Evolutionary conservation across 2,888 invertebrate genomes (phyloP).

Genomic region (Masnerella sp.): DNA sequence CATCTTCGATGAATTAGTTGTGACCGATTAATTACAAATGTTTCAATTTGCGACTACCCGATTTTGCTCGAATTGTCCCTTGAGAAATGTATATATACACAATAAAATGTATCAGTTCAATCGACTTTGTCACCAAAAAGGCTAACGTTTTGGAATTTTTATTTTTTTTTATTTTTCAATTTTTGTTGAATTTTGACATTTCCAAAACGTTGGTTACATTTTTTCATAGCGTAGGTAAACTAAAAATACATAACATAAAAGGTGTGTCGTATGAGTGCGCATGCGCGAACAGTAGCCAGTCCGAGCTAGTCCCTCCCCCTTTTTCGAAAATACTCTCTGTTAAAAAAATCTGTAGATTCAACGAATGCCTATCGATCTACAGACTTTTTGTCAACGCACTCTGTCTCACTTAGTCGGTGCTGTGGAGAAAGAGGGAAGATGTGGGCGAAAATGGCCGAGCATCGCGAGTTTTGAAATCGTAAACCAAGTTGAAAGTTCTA

Average conservation of each 20-base stretch:
- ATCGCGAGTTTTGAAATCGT: not conserved
- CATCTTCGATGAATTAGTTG: too few species aligned
- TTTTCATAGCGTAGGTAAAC: not conserved
- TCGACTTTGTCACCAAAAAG: not conserved
- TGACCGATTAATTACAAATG: too few species aligned
- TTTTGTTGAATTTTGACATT: not conserved
- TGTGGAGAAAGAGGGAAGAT: not conserved
- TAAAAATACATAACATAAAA: not conserved
- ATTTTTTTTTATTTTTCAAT: too few species aligned
- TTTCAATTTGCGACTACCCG: too few species aligned
- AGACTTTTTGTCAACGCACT: too few species aligned
- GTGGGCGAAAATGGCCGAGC: not conserved
- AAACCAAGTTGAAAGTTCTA: not conserved
- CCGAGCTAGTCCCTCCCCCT: not conserved
- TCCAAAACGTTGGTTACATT: not conserved
- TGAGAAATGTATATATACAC: too few species aligned
- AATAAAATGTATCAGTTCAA: too few species aligned
- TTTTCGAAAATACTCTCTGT: too few species aligned
- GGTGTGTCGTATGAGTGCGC: not conserved
- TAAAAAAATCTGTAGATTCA: too few species aligned
- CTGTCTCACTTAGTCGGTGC: too few species aligned
- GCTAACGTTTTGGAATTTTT: not conserved
- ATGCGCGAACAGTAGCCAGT: not conserved
- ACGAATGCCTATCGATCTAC: too few species aligned
- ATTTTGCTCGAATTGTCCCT: too few species aligned